Base-by-base conservation (phyloP, 2,113 vertebrate species). In the Eulemur rufifrons region DNA sequence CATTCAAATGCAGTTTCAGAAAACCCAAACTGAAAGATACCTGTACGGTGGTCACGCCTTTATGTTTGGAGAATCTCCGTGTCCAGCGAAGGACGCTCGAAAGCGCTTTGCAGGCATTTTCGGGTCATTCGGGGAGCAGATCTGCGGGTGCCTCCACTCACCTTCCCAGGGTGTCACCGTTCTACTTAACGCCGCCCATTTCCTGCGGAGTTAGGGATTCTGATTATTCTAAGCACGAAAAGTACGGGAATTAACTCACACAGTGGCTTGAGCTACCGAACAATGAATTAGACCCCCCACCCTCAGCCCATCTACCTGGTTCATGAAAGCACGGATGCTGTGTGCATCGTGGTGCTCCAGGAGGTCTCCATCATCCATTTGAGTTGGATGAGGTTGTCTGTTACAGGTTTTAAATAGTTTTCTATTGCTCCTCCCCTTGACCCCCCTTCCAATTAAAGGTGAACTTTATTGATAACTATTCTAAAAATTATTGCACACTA, bases 1-100 rank as follows among this genome's bases (percentile, higher is more conserved):
- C 15, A 3, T 86, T 95, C 59, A 54, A 71, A 61, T 56, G 47
- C 25, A 47, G 2, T 76, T 97, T 95, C 80, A 66, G 69, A 81
- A 83, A 93, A 64, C 18, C 37, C 23, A 29, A 56, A 47, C 7
- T 32, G 47, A 32, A 93, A 94, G 64, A 52, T 12, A 7, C 91
- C 3, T 2, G 2, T 47, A 42, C 20, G 52, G 54, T 21, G 39
- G 9, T 23, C 45, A 47, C 12, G 6, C 39, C 23, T 69, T 82
- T 12, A 3, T 52, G 27, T 42, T 39, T 34, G 39, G 45, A 85
- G 66, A 50, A 69, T 34, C 32, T 20, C 23, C 2, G 0, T 23
- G 66, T 50, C 59, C 52, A 76, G 8, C 39, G 42, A 12, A 34
- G 4, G 71, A 42, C 20, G 17, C 42, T 88, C 50, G 15, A 7